Evolutionary conservation across 2,888 invertebrate species (phyloP).

Genomic region (Galerucella calmariensis): DNA sequence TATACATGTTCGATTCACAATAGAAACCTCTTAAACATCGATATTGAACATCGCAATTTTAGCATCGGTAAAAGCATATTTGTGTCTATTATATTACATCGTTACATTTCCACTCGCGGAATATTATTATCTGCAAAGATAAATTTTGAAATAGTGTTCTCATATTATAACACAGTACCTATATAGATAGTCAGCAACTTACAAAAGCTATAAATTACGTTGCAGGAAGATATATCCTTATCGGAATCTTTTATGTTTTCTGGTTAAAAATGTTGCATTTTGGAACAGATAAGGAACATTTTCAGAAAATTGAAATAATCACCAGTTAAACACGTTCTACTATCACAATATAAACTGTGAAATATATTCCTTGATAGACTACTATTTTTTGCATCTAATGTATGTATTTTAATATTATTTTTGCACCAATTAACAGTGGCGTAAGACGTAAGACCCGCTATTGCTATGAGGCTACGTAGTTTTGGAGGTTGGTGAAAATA

Average conservation of each 20-base stretch:
- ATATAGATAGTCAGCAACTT: not conserved
- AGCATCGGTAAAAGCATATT: not conserved
- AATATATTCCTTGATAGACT: too few species aligned
- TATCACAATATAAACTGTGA: too few species aligned
- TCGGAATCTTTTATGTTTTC: not conserved
- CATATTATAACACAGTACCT: not conserved
- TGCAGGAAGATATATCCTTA: not conserved
- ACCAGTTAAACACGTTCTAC: too few species aligned
- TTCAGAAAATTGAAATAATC: not conserved
- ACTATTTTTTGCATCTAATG: too few species aligned
- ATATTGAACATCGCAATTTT: not conserved
- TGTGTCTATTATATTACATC: not conserved
- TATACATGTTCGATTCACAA: not conserved
- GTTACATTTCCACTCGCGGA: not conserved
- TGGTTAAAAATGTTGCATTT: not conserved
- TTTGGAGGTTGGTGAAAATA: too few species aligned
- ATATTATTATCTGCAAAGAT: conserved; percentile 6
- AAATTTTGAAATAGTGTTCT: not conserved
- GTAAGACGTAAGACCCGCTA: too few species aligned
- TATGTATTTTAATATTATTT: too few species aligned
- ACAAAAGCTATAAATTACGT: not conserved
- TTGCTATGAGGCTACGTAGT: too few species aligned
- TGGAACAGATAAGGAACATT: not conserved
- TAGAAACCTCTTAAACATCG: not conserved
- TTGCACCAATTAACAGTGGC: too few species aligned